Evolutionary conservation across 1,140 invertebrate species (phyloP), one percentile per base, ranked within the genome.

Genomic region (Penaeus chinensis): DNA sequence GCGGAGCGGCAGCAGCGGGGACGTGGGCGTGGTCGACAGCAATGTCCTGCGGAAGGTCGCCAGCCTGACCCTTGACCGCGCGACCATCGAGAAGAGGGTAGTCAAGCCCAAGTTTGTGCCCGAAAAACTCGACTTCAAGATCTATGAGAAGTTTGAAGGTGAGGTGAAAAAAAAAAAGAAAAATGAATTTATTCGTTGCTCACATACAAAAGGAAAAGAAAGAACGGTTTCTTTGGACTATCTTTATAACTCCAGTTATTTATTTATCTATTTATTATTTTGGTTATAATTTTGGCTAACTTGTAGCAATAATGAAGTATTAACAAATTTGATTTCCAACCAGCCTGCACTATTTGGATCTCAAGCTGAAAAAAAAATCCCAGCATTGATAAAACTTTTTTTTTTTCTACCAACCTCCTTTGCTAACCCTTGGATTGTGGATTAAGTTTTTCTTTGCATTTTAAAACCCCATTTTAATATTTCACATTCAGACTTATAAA

Each of bases 111-210:
- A 95, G 91, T 95, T 95, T 92, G 94, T 96, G 85, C 96, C 96
- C 8, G 95, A 96, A 91, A 97, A 96, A 92, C 93, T 97, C 90
- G 95, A 97, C 93, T 96, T 96, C 92, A 94, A 95, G 91, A 93
- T 96, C 66, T 96, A 95, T 91, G 96, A 97, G 93, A 96, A 96
- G 93, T 97, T 97, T 93, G 96, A 97, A 96, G 97, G 96, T 97
- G 93, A 94, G 92, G 91, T 19, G 79, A 54, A 16, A 7, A 22
- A 18, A 19, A 69, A 8, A 42, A 42, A 27, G 10, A 10, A 5
- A 76, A 20, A 60, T 32, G 10, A 63, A 79, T 71, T 24, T 22
- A 79, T 2, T 78, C 5, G 19, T 27, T 8, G 27, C 32, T 47
- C 32, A 79, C 22, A 84, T 42, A 42, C 1, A 42, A 32, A 32